These are phyloP conservation scores for Anthonomus grandis DNA, from an alignment of 1,140 invertebrate species.

Conservation along the genomic window DNA sequence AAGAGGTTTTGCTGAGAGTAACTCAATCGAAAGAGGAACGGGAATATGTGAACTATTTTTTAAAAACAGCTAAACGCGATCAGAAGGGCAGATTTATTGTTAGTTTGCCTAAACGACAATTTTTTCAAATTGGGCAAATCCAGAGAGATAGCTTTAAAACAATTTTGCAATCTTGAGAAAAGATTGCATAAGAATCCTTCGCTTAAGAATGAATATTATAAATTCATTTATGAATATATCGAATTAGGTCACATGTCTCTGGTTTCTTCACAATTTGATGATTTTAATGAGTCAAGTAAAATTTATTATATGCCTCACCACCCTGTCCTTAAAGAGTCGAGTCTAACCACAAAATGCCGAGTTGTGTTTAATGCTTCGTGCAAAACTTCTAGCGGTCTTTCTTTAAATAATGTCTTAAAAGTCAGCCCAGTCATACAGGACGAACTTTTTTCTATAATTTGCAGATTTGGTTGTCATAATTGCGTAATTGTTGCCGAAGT, in stretches of 20 bases:
- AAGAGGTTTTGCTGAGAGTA: background rate
- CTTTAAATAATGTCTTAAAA: slow-evolving; percentile 42
- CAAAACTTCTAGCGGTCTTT: slow-evolving; percentile 36
- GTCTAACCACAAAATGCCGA: slow-evolving; percentile 42
- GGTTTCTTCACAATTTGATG: background rate
- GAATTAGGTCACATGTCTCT: slow-evolving; percentile 10
- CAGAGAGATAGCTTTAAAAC: background rate
- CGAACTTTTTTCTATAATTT: slow-evolving; percentile 1
- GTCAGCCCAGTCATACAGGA: background rate
- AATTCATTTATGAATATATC: slow-evolving; percentile 17
- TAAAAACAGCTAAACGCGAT: background rate
- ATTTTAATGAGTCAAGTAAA: background rate
- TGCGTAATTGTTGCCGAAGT: slow-evolving; percentile 3
- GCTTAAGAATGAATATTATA: slow-evolving; percentile 9
- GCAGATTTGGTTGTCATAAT: slow-evolving; percentile 4
- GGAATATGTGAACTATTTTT: slow-evolving; percentile 17
- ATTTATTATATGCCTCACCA: slow-evolving; percentile 51
- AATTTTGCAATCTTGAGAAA: slow-evolving; percentile 4
- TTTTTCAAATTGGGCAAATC: background rate
- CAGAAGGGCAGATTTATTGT: slow-evolving; percentile 24
- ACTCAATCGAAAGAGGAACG: background rate
- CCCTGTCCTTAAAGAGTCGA: slow-evolving; percentile 37
- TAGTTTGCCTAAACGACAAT: slow-evolving; percentile 22
- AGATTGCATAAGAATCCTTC: slow-evolving; percentile 13
- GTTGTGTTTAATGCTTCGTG: slow-evolving; percentile 48